These are phyloP conservation scores for Ficedula albicollis DNA, from an alignment of 2,797 vertebrate genomes.

Conservation along the genomic window DNA sequence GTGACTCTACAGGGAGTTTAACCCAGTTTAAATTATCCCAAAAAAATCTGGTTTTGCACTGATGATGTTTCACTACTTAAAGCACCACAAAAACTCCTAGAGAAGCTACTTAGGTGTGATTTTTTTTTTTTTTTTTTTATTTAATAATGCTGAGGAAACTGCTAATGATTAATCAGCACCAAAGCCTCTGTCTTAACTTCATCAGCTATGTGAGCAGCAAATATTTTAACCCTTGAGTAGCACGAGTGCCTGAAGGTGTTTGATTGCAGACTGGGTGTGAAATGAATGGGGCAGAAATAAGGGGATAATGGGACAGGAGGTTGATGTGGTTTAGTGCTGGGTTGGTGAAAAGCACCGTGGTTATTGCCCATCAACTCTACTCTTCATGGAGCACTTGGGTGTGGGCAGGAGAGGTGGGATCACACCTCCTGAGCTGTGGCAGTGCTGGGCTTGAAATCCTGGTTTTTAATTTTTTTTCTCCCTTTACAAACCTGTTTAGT, in stretches of 20 bases:
- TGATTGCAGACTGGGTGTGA: not conserved
- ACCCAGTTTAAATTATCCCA: not conserved
- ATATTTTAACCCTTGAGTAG: not conserved
- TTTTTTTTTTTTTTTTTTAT: accelerated
- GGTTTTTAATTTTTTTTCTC: not conserved
- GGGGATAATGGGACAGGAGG: not conserved
- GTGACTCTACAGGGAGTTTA: accelerated
- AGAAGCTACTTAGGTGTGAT: not conserved
- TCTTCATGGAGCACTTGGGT: not conserved
- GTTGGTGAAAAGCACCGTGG: accelerated
- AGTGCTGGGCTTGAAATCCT: not conserved
- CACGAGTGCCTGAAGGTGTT: not conserved
- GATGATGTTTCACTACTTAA: not conserved
- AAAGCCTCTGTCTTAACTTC: not conserved
- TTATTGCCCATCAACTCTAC: not conserved
- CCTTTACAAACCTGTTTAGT: not conserved
- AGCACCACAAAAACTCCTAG: not conserved
- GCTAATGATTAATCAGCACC: not conserved
- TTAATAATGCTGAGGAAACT: not conserved
- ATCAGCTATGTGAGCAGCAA: not conserved
- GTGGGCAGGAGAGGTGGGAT: not conserved
- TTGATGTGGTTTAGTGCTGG: not conserved
- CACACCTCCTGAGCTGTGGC: not conserved
- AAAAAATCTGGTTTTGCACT: not conserved
- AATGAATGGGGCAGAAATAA: not conserved